Percentiles rank a stretch among this genome's conserved stretches.
Conservation (phyloP, 2,113 vertebrate species). For the Riparia riparia region DNA sequence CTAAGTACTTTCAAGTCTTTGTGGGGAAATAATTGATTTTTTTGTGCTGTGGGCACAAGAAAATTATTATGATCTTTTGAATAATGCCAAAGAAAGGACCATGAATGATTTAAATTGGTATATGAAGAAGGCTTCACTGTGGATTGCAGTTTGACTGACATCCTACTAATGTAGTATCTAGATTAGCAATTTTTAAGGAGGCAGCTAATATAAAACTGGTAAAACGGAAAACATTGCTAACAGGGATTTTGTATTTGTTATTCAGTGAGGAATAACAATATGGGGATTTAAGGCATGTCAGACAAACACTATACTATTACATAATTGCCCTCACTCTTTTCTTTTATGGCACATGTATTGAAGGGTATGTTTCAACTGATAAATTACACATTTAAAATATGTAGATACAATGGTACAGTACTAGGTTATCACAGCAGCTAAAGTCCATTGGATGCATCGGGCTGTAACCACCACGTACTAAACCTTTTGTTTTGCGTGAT, state of each 20-base stretch:
- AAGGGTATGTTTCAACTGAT: conserved; percentile 75
- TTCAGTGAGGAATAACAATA: conserved; percentile 74
- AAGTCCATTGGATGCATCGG: conserved; percentile 19
- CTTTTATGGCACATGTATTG: conserved; percentile 73
- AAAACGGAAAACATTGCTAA: conserved; percentile 79
- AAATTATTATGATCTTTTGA: conserved; percentile 99
- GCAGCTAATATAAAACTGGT: conserved; percentile 79
- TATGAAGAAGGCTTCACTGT: conserved; percentile 94
- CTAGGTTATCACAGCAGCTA: conserved; percentile 44
- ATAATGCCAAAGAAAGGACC: conserved; percentile 99
- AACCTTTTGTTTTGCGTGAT: conserved; percentile 8
- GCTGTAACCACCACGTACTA: conserved; percentile 16
- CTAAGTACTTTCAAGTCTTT: conserved; percentile 99
- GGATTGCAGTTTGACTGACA: conserved; percentile 96
- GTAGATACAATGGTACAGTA: conserved; percentile 65
- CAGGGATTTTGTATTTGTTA: conserved; percentile 73
- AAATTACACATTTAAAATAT: conserved; percentile 77
- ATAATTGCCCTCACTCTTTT: conserved; percentile 75
- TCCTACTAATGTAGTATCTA: conserved; percentile 89
- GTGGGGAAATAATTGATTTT: conserved; percentile 99
- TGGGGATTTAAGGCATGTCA: conserved; percentile 73
- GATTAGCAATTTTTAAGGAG: conserved; percentile 94
- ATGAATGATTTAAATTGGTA: conserved; percentile 99
- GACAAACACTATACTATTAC: conserved; percentile 77
- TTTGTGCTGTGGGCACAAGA: conserved; percentile 98